Evolutionary conservation across 30 jellyfish, hydroid and myxozoan species (phyloP).

Genomic region (Hydractinia echinata): DNA sequence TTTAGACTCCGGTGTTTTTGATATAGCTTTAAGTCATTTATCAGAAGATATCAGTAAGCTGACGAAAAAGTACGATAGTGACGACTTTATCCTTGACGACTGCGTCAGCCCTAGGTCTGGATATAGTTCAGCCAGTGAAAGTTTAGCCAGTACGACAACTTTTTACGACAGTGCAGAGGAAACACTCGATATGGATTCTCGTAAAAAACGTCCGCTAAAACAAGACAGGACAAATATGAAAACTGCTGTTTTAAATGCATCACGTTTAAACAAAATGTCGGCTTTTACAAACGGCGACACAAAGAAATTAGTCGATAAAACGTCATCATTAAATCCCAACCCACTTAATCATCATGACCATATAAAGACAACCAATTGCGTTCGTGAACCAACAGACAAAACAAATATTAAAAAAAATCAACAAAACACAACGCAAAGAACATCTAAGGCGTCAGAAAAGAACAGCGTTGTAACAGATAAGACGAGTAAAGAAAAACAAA

Average conservation of each 20-base stretch:
- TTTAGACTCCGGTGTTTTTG: constrained; percentile 21
- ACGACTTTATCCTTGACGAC: constrained; percentile 8
- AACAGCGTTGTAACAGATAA: constrained; percentile 8
- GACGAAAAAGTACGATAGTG: constrained; percentile 13
- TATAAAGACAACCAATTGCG: constrained; percentile 6
- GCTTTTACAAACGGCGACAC: neutral
- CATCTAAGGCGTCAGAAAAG: neutral
- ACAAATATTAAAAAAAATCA: neutral
- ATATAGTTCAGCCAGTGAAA: constrained; percentile 19
- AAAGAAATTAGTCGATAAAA: neutral
- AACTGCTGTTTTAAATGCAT: constrained; percentile 9
- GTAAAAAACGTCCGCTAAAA: constrained; percentile 3
- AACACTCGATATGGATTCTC: constrained; percentile 15
- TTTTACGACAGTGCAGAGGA: constrained; percentile 25
- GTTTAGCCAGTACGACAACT: constrained; percentile 20
- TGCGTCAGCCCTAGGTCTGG: constrained; percentile 26
- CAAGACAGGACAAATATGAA: constrained; percentile 3
- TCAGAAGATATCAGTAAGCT: constrained; percentile 20
- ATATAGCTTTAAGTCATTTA: constrained; percentile 13
- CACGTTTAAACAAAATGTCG: constrained; percentile 8
- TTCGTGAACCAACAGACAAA: neutral
- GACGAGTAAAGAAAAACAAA: neutral
- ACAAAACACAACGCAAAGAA: constrained; percentile 7
- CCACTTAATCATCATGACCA: neutral
- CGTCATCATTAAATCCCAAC: neutral